Conservation (phyloP, 2,888 invertebrate species). For the Parnassius orleans region DNA sequence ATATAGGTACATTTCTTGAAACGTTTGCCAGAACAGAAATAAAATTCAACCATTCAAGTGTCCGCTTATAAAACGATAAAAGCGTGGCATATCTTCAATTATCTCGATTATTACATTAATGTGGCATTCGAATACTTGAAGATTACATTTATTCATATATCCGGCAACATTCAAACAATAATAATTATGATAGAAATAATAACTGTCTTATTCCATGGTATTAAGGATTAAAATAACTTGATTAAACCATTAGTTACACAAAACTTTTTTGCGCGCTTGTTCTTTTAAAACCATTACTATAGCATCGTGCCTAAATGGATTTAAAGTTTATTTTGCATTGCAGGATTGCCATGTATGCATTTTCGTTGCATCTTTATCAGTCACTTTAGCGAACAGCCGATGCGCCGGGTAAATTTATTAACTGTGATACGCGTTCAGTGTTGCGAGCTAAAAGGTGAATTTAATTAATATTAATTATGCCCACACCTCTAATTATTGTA, state of each 20-base stretch:
- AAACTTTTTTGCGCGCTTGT: slow-evolving; percentile 2
- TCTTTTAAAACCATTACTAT: slow-evolving; percentile 2
- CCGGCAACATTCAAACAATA: not conserved
- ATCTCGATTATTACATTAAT: slow-evolving; percentile 16
- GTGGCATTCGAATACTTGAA: slow-evolving; percentile 16
- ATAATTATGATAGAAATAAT: not conserved
- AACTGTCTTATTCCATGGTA: slow-evolving; percentile 18
- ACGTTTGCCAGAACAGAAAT: no score
- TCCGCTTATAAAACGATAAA: not conserved
- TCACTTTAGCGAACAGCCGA: slow-evolving; percentile 61
- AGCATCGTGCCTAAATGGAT: slow-evolving; percentile 2
- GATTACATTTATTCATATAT: slow-evolving; percentile 20
- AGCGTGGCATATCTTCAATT: slow-evolving; percentile 13
- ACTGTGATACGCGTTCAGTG: slow-evolving; percentile 79
- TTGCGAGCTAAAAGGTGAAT: slow-evolving; percentile 76
- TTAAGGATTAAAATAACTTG: slow-evolving; percentile 33
- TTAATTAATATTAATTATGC: slow-evolving; percentile 80
- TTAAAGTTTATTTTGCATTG: slow-evolving; percentile 32
- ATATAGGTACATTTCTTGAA: no score
- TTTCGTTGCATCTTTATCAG: slow-evolving; percentile 71
- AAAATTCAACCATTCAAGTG: slow-evolving; percentile 12
- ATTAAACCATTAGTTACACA: slow-evolving; percentile 11
- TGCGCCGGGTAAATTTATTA: slow-evolving; percentile 77
- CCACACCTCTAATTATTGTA: slow-evolving; percentile 80
- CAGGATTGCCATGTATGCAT: slow-evolving; percentile 26